These are phyloP conservation scores for Prenolepis imparis DNA, from an alignment of 2,888 invertebrate genomes.

Conservation along the genomic window DNA sequence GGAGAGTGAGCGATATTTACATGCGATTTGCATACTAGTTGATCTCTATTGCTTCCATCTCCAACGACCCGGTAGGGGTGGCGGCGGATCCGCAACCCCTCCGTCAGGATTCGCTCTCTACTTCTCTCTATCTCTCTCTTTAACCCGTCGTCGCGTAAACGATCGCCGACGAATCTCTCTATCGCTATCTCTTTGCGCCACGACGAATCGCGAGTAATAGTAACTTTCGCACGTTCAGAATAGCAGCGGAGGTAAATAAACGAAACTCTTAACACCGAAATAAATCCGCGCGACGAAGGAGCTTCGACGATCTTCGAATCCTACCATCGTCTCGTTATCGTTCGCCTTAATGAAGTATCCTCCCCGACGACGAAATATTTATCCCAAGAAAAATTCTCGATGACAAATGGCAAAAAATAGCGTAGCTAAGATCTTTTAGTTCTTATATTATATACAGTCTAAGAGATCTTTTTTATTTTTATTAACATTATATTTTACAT, in stretches of 20 bases:
- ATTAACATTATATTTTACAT: neutral
- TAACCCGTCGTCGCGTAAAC: slow-evolving; percentile 56
- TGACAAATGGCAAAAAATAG: neutral
- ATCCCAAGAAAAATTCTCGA: slow-evolving; percentile 7
- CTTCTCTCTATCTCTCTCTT: slow-evolving; percentile 61
- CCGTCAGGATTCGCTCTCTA: slow-evolving; percentile 77
- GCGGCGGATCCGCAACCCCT: slow-evolving; percentile 81
- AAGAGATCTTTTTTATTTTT: neutral
- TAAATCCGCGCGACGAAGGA: slow-evolving; percentile 73
- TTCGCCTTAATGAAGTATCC: slow-evolving; percentile 70
- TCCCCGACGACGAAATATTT: slow-evolving; percentile 18
- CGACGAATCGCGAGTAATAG: slow-evolving; percentile 55
- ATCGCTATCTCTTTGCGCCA: slow-evolving; percentile 60
- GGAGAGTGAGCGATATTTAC: slow-evolving; percentile 86
- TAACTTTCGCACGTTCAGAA: slow-evolving; percentile 69
- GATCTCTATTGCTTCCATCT: slow-evolving; percentile 87
- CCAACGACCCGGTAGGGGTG: slow-evolving; percentile 84
- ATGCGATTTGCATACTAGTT: slow-evolving; percentile 87
- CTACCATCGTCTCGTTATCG: slow-evolving; percentile 72
- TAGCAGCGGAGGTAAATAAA: slow-evolving; percentile 65
- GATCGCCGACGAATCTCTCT: slow-evolving; percentile 73
- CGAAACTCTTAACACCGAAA: slow-evolving; percentile 77
- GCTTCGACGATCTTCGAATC: slow-evolving; percentile 77
- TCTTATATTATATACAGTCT: neutral
- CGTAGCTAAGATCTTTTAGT: neutral